Evolutionary conservation across 2,888 invertebrate genomes (phyloP).

Genomic region (Agrochola lota): DNA sequence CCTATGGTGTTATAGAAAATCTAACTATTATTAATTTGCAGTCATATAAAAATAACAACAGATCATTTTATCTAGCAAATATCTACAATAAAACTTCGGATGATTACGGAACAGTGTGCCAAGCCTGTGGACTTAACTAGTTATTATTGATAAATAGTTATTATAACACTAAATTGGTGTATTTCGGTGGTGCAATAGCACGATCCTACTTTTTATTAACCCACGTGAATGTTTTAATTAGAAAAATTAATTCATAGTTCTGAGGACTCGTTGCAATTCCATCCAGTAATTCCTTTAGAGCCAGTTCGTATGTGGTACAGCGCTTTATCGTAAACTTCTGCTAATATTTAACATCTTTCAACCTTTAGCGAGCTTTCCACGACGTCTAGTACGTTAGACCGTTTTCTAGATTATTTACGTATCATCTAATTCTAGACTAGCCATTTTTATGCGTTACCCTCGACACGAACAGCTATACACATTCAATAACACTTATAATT

Average conservation of each 20-base stretch:
- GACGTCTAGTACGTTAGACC: slow-evolving; percentile 74
- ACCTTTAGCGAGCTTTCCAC: slow-evolving; percentile 87
- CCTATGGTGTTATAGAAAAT: slow-evolving; percentile 88
- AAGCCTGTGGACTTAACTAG: slow-evolving; percentile 87
- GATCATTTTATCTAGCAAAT: slow-evolving; percentile 87
- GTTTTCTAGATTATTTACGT: slow-evolving; percentile 77
- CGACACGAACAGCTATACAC: slow-evolving; percentile 87
- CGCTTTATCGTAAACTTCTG: slow-evolving; percentile 61
- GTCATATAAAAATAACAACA: slow-evolving; percentile 90
- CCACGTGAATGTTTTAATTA: slow-evolving; percentile 80
- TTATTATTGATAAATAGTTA: slow-evolving; percentile 78
- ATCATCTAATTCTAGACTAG: slow-evolving; percentile 83
- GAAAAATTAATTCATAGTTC: slow-evolving; percentile 78
- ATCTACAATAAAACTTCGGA: slow-evolving; percentile 86
- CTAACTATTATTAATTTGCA: slow-evolving; percentile 87
- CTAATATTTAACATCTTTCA: slow-evolving; percentile 78
- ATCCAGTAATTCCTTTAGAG: slow-evolving; percentile 83
- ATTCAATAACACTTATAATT: slow-evolving; percentile 89
- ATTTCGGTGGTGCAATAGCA: slow-evolving; percentile 90
- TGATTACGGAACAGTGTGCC: slow-evolving; percentile 83
- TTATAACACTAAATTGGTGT: slow-evolving; percentile 85
- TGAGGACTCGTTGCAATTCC: slow-evolving; percentile 80
- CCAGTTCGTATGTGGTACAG: slow-evolving; percentile 65
- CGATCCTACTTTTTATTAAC: slow-evolving; percentile 85
- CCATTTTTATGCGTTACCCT: slow-evolving; percentile 79